These are phyloP conservation scores for Babyrousa celebensis DNA, from an alignment of 2,797 vertebrate genomes.

Conservation along the genomic window DNA sequence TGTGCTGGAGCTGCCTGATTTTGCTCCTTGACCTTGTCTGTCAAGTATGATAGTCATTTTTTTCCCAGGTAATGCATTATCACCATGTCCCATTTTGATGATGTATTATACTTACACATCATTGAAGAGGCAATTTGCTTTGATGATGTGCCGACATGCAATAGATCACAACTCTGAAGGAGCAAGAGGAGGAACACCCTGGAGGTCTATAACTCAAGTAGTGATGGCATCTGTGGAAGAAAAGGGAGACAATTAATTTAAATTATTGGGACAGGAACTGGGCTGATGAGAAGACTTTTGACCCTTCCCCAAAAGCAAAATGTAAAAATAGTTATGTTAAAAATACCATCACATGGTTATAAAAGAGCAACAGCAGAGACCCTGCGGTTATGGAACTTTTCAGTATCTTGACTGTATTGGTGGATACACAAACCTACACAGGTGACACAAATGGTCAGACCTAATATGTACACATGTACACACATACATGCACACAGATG, in stretches of 20 bases:
- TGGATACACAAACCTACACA: not conserved
- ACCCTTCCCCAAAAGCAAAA: conserved; percentile 60
- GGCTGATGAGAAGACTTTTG: conserved; percentile 69
- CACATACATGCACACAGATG: not conserved
- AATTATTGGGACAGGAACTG: conserved; percentile 84
- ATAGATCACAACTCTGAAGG: conserved; percentile 74
- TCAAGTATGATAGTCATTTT: conserved; percentile 67
- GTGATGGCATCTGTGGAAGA: conserved; percentile 77
- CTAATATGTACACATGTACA: not conserved
- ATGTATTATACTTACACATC: conserved; percentile 85
- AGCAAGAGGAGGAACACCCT: conserved; percentile 60
- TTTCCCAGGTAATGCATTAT: conserved; percentile 86
- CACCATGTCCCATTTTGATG: conserved; percentile 79
- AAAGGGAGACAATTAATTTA: conserved; percentile 84
- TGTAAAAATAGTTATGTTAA: conserved; percentile 34
- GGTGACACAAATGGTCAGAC: not conserved
- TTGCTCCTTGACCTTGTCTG: conserved; percentile 84
- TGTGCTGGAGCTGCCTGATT: conserved; percentile 35
- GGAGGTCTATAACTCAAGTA: conserved; percentile 72
- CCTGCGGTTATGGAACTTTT: not conserved
- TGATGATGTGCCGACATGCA: conserved; percentile 86
- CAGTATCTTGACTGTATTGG: not conserved
- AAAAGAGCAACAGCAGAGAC: not conserved
- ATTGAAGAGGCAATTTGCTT: conserved; percentile 88
- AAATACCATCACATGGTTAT: not conserved